These are phyloP conservation scores for Alauda arvensis DNA, from an alignment of 2,797 vertebrate genomes.

Conservation along the genomic window DNA sequence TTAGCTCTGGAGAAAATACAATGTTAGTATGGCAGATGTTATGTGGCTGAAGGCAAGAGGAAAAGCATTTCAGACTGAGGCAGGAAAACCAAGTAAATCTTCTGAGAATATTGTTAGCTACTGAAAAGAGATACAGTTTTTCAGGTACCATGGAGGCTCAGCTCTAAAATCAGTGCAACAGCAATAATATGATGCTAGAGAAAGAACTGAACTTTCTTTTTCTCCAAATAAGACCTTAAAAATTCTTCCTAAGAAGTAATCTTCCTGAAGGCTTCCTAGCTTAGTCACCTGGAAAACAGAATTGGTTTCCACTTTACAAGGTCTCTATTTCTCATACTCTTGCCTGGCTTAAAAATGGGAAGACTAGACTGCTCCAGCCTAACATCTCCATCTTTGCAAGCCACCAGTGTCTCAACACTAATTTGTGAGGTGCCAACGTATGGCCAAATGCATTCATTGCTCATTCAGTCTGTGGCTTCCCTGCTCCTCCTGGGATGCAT, in stretches of 20 bases:
- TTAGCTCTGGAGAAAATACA: background rate
- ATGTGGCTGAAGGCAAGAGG: background rate
- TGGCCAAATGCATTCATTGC: background rate
- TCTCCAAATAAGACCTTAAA: background rate
- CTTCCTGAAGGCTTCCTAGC: background rate
- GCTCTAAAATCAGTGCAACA: background rate
- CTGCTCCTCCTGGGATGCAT: background rate
- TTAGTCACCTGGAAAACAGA: background rate
- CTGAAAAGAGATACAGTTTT: background rate
- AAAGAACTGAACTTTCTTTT: background rate
- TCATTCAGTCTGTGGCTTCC: background rate
- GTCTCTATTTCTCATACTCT: background rate
- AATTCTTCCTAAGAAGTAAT: background rate
- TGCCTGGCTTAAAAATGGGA: background rate
- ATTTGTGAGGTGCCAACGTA: background rate
- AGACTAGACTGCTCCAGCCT: background rate
- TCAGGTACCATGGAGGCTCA: background rate
- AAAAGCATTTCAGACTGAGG: background rate
- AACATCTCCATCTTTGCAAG: background rate
- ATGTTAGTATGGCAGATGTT: background rate
- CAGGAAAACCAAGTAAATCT: background rate
- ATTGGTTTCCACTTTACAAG: background rate
- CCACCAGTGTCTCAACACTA: background rate
- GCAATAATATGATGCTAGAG: background rate
- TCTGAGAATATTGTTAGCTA: background rate